phyloP scores from a whole-genome alignment of 2,113 vertebrate species.

The Tupaia tana region DNA sequence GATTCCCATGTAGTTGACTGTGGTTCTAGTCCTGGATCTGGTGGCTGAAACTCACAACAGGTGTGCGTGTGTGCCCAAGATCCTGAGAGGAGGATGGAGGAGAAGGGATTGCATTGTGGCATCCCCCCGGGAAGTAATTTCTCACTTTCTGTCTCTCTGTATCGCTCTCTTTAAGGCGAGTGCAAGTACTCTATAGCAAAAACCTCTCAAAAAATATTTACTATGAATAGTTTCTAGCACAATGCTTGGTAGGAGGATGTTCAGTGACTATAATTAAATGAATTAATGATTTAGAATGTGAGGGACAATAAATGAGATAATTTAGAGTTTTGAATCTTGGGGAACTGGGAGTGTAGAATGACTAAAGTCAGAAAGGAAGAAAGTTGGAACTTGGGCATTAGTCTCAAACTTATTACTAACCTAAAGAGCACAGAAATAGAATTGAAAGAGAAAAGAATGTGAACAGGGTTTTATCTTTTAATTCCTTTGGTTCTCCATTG shows the following conservation, averaged over 20 bases:
- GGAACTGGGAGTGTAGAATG: not conserved
- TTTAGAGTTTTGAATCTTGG: not conserved
- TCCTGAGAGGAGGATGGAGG: too few species aligned
- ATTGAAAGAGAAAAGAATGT: conserved; percentile 2
- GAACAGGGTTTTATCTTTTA: not conserved
- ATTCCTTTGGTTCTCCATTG: not conserved
- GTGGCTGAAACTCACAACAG: too few species aligned
- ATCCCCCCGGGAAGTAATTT: too few species aligned
- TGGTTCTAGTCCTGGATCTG: too few species aligned
- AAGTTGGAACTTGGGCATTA: not conserved
- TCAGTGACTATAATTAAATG: not conserved
- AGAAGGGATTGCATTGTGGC: too few species aligned
- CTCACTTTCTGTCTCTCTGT: too few species aligned
- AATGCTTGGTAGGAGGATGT: not conserved
- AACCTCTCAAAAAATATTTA: too few species aligned
- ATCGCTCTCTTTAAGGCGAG: too few species aligned
- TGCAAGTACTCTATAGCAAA: too few species aligned
- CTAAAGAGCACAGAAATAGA: not conserved
- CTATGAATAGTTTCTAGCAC: not conserved
- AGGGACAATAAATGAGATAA: not conserved
- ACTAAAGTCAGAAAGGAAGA: not conserved
- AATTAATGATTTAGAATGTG: not conserved
- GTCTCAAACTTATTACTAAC: conserved; percentile 6
- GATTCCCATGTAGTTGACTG: too few species aligned
- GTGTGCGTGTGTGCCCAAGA: too few species aligned